Conservation (phyloP, 2,797 vertebrate species). For the Merluccius polli region DNA sequence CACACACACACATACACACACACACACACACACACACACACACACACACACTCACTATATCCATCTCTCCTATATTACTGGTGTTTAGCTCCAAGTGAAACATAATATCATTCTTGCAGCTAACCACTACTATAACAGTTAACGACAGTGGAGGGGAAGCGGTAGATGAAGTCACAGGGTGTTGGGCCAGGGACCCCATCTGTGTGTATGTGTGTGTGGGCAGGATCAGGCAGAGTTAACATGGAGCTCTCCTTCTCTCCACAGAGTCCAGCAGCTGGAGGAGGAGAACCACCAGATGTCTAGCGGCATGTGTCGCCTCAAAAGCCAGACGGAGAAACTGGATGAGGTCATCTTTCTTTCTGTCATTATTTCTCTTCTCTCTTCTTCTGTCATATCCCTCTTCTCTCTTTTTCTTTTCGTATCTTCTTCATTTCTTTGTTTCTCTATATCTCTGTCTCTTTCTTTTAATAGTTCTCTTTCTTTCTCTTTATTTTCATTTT, state of each 20-base stretch:
- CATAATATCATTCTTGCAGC: too few species aligned
- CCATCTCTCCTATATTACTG: neutral
- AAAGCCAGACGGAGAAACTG: slow-evolving; percentile 87
- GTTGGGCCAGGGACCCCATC: neutral
- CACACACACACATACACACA: too few species aligned
- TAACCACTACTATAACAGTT: too few species aligned
- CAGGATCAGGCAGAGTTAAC: neutral
- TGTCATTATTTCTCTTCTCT: neutral
- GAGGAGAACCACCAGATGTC: slow-evolving; percentile 85
- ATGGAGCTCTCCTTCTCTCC: slow-evolving; percentile 14
- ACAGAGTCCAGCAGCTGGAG: slow-evolving; percentile 86
- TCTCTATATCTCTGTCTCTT: neutral
- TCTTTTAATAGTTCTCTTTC: neutral
- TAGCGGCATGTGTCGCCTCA: slow-evolving; percentile 78
- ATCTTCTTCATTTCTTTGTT: neutral
- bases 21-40: too few species aligned
- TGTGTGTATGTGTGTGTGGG: neutral
- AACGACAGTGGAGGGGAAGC: too few species aligned
- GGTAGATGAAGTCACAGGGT: too few species aligned
- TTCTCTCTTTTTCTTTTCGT: neutral
- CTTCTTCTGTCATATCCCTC: too few species aligned
- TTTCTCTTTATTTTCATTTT: neutral
- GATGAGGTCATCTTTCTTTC: slow-evolving; percentile 79
- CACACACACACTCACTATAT: neutral
- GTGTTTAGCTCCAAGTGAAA: too few species aligned